phyloP scores from a whole-genome alignment of 2,113 vertebrate genomes.

The Panthera uncia region DNA sequence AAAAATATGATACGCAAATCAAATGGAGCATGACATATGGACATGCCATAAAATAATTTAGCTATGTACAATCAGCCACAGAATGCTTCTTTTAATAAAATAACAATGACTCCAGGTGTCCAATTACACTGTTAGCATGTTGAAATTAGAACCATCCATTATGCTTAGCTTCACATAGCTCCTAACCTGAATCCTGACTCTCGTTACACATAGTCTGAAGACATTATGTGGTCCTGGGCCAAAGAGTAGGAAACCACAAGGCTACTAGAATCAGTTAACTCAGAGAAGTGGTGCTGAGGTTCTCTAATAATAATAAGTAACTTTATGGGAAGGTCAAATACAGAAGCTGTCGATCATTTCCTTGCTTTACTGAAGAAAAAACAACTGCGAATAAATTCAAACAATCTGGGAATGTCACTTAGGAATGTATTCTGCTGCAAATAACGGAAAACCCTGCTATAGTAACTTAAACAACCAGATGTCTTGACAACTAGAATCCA shows the following conservation, averaged over 20 bases:
- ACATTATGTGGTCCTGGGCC: not conserved
- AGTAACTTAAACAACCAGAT: not conserved
- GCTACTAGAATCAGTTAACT: not conserved
- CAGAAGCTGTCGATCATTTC: not conserved
- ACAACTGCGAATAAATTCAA: not conserved
- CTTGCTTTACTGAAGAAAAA: constrained; percentile 11
- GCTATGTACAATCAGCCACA: not conserved
- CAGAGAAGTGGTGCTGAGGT: not conserved
- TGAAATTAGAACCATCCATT: not conserved
- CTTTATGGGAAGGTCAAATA: not conserved
- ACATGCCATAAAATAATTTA: not conserved
- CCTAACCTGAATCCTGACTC: not conserved
- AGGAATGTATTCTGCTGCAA: not conserved
- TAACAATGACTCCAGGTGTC: not conserved
- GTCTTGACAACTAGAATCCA: not conserved
- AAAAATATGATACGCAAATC: constrained; percentile 10
- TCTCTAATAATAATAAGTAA: not conserved
- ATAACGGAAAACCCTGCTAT: not conserved
- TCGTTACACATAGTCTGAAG: not conserved
- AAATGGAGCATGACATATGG: constrained; percentile 7
- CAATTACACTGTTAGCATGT: not conserved
- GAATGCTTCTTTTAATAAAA: constrained; percentile 35
- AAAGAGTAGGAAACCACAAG: not conserved
- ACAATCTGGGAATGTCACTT: not conserved
- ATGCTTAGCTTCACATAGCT: not conserved